A percentile compares a stretch with the other conserved stretches of the same genome.
Evolutionary conservation across 1,140 invertebrate genomes (phyloP).

Genomic region (Drosophila aff.): DNA sequence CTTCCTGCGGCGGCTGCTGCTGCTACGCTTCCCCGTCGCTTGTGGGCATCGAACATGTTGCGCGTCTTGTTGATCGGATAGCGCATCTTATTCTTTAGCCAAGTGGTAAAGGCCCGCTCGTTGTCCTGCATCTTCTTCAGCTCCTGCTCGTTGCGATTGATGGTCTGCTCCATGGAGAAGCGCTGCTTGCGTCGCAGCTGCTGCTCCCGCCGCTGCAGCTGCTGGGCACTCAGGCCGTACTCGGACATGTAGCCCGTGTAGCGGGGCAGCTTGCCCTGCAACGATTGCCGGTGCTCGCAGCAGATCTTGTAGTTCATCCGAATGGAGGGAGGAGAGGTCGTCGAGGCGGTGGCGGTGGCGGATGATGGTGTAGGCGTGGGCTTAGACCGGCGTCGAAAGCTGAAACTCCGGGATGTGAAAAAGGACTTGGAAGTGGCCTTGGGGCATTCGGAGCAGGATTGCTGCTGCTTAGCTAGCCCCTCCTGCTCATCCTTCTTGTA

Average conservation of each 20-base stretch:
- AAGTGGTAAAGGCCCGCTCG: constrained; percentile 82
- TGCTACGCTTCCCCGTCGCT: constrained; percentile 56
- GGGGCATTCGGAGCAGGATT: constrained; percentile 24
- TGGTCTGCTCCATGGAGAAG: constrained; percentile 62
- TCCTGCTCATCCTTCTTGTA: constrained; percentile 57
- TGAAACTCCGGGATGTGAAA: constrained; percentile 70
- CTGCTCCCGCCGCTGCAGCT: constrained; percentile 72
- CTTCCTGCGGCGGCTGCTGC: constrained; percentile 57
- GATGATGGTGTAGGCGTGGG: constrained; percentile 40
- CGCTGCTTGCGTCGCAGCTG: constrained; percentile 62
- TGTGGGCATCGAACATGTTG: constrained; percentile 82
- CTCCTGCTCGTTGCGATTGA: constrained; percentile 75
- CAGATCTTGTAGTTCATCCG: constrained; percentile 81
- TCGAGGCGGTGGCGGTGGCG: constrained; percentile 13
- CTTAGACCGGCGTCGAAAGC: constrained; percentile 57
- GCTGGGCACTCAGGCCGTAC: constrained; percentile 78
- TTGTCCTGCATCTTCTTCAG: constrained; percentile 82
- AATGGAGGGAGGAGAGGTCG: constrained; percentile 54
- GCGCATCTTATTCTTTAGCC: constrained; percentile 84
- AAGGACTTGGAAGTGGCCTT: constrained; percentile 60
- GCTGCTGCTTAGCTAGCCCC: background rate
- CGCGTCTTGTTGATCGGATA: constrained; percentile 82
- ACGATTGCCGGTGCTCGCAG: constrained; percentile 76
- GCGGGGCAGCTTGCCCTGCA: constrained; percentile 74
- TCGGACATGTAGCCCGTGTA: constrained; percentile 84